Base-by-base conservation (phyloP, 1,140 invertebrate genomes). In the Bombyx mori region DNA sequence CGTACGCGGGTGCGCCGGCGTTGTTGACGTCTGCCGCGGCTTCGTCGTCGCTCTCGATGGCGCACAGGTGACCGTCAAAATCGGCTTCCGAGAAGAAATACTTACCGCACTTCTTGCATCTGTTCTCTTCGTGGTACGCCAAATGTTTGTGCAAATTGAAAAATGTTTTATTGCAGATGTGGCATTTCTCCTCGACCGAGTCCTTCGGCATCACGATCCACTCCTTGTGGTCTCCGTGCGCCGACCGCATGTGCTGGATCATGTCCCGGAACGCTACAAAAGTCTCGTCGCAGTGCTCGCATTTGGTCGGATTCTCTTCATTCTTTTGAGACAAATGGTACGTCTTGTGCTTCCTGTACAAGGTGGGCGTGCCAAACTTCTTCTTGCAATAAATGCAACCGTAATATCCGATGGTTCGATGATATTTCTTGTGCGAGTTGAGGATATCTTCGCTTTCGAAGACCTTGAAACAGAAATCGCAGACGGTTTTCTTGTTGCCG, bases 401-500 rank as follows among this genome's bases (percentile, higher is more conserved):
- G 48, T 78, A 86, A 55, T 74, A 83, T 5, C 79, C 78, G 10
- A 86, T 35, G 0, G 79, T 81, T 4, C 84, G 72, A 50, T 89
- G 86, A 47, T 82, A 83, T n/a, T 82, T 66, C 54, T 82, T 83
- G 60, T 89, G 88, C 1, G 61, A 71, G n/a, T 57, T 68, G 49
- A 89, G 65, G 1, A 80, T 76, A 44, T 83, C 73, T 50, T 86
- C 79, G 53, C 82, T 88, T 59, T 86, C 77, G 45, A 88, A 88
- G 4, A 83, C 80, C 61, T 68, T 75, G 57, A 89, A 88, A 57
- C 88, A 89, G 61, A 84, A 89, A 66, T 89, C 88, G 57, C 88
- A 88, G 1, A 86, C 75, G 6, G 73, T 65, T 44, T 82, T 77
- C 26, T 77, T 73, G 44, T 75, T 78, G 6, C 67, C 69, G 10